Base-by-base conservation (phyloP, 92 coral and sea anemone genomes). In the Porites cylindrica region DNA sequence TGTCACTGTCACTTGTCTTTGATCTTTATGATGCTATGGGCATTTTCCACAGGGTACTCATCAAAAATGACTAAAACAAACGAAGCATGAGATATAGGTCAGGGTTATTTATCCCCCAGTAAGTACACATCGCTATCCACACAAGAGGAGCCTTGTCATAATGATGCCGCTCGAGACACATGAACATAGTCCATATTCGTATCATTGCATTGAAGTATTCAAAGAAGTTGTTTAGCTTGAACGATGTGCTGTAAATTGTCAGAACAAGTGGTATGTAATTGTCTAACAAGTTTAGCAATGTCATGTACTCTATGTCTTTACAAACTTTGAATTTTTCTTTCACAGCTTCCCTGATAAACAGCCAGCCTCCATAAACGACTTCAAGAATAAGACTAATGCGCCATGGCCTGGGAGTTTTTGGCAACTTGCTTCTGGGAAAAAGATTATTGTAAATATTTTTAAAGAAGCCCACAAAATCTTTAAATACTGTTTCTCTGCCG, bases 101-200 rank as follows among this genome's bases (percentile, higher is more conserved):
- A 19, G 85, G 85, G 17, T 59, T 70, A 52, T 83, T 4, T 19
- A 29, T 50, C 14, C 82, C 87, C 87, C 87, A 83, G 24, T 83
- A 13, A 1, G 87, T 17, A 51, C 59, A 56, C 72, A 72, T 83
- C 2, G 52, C 38, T 7, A 90, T 29, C 91, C 88, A 91, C n/a
- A 90, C 91, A 26, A 90, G 82, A 10, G 93, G 88, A 11, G 93
- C 84, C 43, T 90, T 85, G 85, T 86, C 65, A 18, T 85, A 90
- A 70, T 90, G 93, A 9, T 51, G 70, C 14, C 90, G 78, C 73
- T 70, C 74, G 11, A 79, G 66, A 69, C 85, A 87, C 10, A 76
- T 64, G 51, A 90, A 90, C 93, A 90, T 90, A 2, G 80, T 81
- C 78, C 80, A 87, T 50, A 72, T 70, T 18, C 91, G 70, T 19